These are phyloP conservation scores for Machimus rusticus DNA, from an alignment of 2,888 invertebrate species.

Conservation along the genomic window DNA sequence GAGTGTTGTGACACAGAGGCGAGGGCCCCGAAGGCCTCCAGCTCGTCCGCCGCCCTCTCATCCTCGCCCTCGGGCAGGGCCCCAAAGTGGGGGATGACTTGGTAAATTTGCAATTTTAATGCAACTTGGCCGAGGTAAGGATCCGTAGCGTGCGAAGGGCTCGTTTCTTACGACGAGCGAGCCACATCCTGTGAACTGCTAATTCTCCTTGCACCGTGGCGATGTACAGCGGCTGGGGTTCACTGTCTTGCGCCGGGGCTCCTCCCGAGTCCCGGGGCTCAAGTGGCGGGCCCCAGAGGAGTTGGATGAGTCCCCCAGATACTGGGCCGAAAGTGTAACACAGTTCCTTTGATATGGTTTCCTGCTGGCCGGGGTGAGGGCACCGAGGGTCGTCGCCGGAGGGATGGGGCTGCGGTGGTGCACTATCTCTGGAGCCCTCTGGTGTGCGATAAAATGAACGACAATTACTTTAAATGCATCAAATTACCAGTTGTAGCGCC, in stretches of 20 bases:
- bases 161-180: conserved; percentile 26
- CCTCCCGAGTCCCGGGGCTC: not conserved
- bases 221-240: not conserved
- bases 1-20: conserved; percentile 23
- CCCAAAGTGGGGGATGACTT: not conserved
- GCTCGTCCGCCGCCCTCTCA: not conserved
- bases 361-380: not conserved
- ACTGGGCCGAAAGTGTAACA: conserved; percentile 13
- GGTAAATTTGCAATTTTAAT: conserved; percentile 34
- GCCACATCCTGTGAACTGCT: conserved; percentile 29
- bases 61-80: not conserved
- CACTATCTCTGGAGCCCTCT: not conserved
- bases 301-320: conserved; percentile 4
- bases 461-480: conserved; percentile 39
- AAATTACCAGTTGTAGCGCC: conserved; percentile 29
- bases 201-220: conserved; percentile 25
- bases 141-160: conserved; percentile 23
- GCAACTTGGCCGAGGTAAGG: not conserved
- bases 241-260: not conserved
- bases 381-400: not conserved
- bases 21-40: not conserved
- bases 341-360: conserved; percentile 2
- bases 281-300: not conserved
- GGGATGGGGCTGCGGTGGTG: not conserved
- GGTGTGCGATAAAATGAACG: conserved; percentile 31